These are phyloP conservation scores for Cheiracanthium punctorium DNA, from an alignment of 2,888 invertebrate genomes.

Conservation along the genomic window DNA sequence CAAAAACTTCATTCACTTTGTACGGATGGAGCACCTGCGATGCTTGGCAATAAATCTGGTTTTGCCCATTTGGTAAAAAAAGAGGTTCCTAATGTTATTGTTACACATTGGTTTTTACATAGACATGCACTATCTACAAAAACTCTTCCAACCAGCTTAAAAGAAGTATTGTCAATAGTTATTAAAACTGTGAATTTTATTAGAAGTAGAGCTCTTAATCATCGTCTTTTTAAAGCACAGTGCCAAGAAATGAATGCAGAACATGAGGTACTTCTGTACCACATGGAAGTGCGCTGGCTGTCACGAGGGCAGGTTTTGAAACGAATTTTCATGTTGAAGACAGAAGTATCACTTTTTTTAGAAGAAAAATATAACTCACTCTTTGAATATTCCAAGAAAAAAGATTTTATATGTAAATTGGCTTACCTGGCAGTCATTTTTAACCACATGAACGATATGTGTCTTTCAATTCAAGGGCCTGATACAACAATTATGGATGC, in stretches of 20 bases:
- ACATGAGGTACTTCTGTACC: conserved; percentile 52
- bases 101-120: too few species aligned
- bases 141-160: conserved; percentile 53
- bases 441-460: conserved; percentile 22
- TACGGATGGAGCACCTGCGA: too few species aligned
- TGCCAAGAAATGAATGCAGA: conserved; percentile 32
- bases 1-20: too few species aligned
- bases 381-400: conserved; percentile 25
- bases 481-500: conserved; percentile 28
- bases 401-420: conserved; percentile 25
- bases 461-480: conserved; percentile 28
- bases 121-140: conserved; percentile 48
- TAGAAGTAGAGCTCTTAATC: conserved; percentile 58
- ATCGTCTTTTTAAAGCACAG: conserved; percentile 46
- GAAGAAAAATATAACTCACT: conserved; percentile 24
- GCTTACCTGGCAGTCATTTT: conserved; percentile 28
- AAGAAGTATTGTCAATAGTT: conserved; percentile 53
- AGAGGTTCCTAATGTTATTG: too few species aligned
- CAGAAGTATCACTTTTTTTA: conserved; percentile 30
- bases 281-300: conserved; percentile 44
- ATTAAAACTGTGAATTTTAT: conserved; percentile 46
- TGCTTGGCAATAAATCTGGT: too few species aligned
- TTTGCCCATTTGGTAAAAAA: too few species aligned
- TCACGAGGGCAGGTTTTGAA: conserved; percentile 51
- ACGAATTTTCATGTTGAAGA: conserved; percentile 49